A percentile compares a stretch with the other conserved stretches of the same genome.
phyloP scores from a whole-genome alignment of 2,113 vertebrate genomes.

The Ailuropoda melanoleuca region DNA sequence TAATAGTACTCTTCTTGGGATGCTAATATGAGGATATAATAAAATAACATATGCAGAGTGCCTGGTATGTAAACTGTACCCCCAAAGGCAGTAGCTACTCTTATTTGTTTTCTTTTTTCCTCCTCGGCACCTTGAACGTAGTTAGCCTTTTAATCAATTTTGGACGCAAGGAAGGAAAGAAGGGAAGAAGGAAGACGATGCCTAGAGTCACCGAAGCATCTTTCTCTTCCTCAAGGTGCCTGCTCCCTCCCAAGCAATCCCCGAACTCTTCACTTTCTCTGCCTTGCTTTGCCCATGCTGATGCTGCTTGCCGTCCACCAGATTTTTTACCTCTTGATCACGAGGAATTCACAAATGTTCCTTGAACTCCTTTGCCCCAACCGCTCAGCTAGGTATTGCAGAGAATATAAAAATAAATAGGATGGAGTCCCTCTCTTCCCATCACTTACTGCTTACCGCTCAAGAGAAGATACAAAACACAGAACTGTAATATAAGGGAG shows the following conservation, averaged over 20 bases:
- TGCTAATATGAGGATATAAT: neutral
- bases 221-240: neutral
- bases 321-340: neutral
- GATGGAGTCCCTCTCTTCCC: neutral
- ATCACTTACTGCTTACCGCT: neutral
- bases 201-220: neutral
- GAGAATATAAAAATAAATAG: neutral
- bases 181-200: neutral
- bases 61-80: neutral
- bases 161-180: neutral
- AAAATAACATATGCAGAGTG: neutral
- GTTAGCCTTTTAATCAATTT: neutral
- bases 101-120: neutral
- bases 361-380: neutral
- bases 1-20: neutral
- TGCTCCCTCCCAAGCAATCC: neutral
- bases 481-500: neutral
- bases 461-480: neutral
- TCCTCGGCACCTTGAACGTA: neutral
- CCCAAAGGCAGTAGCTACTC: neutral
- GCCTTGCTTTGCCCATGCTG: neutral
- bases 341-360: neutral
- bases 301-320: neutral
- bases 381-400: neutral
- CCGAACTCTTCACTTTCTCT: neutral